Conservation (phyloP, 1,140 invertebrate genomes). For the Globodera rostochiensis region DNA sequence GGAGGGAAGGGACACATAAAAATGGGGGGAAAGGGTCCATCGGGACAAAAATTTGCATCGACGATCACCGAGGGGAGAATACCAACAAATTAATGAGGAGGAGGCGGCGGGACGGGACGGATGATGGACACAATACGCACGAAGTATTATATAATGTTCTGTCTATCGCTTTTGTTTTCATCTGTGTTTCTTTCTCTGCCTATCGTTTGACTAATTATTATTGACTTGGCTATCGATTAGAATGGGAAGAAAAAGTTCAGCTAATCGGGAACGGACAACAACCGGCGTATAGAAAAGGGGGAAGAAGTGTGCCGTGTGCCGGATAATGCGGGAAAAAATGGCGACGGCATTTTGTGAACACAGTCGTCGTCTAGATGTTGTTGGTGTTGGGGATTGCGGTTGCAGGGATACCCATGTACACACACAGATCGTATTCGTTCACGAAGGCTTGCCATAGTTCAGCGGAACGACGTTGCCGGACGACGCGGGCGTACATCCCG, state of each 20-base stretch:
- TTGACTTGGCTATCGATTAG: not conserved
- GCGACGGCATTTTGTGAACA: not conserved
- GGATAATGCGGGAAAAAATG: not conserved
- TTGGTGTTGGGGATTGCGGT: too few species aligned
- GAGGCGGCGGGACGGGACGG: too few species aligned
- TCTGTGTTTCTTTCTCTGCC: not conserved
- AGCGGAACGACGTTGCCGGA: not conserved
- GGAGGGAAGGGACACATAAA: not conserved
- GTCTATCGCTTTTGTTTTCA: not conserved
- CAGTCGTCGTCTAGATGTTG: too few species aligned
- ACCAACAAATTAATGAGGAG: not conserved
- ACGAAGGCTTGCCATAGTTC: not conserved
- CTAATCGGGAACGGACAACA: not conserved
- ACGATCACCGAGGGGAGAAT: not conserved
- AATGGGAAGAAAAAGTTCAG: not conserved
- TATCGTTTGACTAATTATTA: not conserved
- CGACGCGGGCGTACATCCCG: not conserved
- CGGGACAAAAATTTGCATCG: constrained; percentile 2
- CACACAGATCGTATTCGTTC: not conserved
- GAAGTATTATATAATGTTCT: not conserved
- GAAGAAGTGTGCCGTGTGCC: not conserved
- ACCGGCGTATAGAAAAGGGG: not conserved
- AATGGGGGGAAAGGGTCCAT: not conserved
- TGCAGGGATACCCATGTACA: too few species aligned
- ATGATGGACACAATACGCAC: not conserved